Conservation (phyloP, 2,113 vertebrate genomes). For the Myotis brandtii region DNA sequence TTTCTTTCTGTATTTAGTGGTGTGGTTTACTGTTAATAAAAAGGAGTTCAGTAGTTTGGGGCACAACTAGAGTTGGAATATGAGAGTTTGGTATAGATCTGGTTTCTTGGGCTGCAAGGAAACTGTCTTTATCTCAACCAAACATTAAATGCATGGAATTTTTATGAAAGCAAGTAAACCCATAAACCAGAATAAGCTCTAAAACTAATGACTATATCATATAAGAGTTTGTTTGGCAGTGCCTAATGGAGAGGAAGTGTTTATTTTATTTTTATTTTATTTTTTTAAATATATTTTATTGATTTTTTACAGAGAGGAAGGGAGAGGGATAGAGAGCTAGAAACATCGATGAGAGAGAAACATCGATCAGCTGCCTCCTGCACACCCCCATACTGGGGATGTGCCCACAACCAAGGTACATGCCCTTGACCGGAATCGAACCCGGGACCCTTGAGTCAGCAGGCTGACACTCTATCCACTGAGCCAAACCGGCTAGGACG, state of each 20-base stretch:
- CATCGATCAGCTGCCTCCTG: too few relatives aligned
- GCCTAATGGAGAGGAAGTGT: neutral
- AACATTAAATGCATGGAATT: neutral
- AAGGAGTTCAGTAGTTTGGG: neutral
- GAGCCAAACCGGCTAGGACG: too few relatives aligned
- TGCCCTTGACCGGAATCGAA: too few relatives aligned
- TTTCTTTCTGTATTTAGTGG: neutral
- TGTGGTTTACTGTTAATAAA: neutral
- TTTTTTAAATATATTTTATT: too few relatives aligned
- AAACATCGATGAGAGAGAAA: too few relatives aligned
- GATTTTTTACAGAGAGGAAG: too few relatives aligned
- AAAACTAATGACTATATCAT: neutral
- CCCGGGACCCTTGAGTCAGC: too few relatives aligned
- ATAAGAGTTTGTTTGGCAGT: neutral
- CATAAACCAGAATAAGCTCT: neutral
- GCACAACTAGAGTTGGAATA: neutral
- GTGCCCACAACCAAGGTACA: too few relatives aligned
- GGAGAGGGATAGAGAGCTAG: too few relatives aligned
- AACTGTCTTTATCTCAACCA: neutral
- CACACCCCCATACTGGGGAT: too few relatives aligned
- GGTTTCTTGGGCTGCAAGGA: neutral
- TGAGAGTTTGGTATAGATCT: neutral
- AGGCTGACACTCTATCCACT: too few relatives aligned
- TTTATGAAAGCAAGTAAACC: constrained; percentile 9
- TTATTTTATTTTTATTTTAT: too few relatives aligned